Base-by-base conservation (phyloP, 1,140 invertebrate genomes). In the Drosophila lini region DNA sequence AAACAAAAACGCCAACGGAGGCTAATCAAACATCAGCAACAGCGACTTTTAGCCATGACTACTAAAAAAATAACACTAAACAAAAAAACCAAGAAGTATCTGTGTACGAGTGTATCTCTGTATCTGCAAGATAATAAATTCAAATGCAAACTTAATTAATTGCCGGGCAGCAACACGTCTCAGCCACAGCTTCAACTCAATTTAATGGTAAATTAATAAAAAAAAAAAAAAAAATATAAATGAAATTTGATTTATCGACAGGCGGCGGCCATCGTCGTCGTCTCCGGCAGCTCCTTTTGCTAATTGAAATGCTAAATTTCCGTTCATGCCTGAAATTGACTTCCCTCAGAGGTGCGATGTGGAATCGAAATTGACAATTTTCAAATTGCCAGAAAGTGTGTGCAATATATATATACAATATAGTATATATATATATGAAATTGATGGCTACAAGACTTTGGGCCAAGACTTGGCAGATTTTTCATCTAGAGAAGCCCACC, bases 291-390 rank as follows among this genome's bases (percentile, higher is more conserved):
- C 52, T 55, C 44, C 74, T 57, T 79, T 36, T 78, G 59, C 80
- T 90, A 91, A 91, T 91, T 90, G 79, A 88, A 91, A 91, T 91
- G 78, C 79, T 88, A 77, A 89, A 91, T 91, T 91, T 91, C 90
- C 90, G 89, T 76, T 84, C 89, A 86, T 79, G 89, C 90, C 78
- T 91, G 75, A 91, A 91, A 91, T 91, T 91, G 90, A 91, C 73
- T 89, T 91, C 25, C 50, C 48, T 50, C 62, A 40, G 59, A 75
- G 71, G 58, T 74, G 57, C 59, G 40, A 76, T 61, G 67, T 64
- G 58, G 67, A 78, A 85, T 85, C 59, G 45, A 81, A 86, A 86
- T 85, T 86, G 78, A 76, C 65, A 81, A 84, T 83, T 83, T 83
- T 77, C 63, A 55, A 40, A 41, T 69, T 42, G 40, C 50, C 71